Evolutionary conservation across 1,140 invertebrate species (phyloP), one percentile per base, ranked within the genome.

Genomic region (Pseudoatta argentina): DNA sequence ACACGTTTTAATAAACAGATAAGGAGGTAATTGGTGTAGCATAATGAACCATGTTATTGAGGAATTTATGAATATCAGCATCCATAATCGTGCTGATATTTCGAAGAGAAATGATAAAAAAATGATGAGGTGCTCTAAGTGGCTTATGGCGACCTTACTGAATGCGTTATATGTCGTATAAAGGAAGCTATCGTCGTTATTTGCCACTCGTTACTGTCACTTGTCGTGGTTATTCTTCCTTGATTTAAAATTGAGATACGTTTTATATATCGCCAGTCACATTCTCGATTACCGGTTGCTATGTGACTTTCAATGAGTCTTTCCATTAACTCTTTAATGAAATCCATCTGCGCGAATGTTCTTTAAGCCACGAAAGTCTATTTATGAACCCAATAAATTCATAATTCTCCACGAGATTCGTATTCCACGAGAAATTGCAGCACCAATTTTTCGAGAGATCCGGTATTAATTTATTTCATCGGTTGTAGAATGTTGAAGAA

Each of bases 171-270:
- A 66, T 24, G 16, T 53, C 51, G 53, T 39, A n/a, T n/a, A 34
- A 81, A 21, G 24, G 30, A 69, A 71, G 24, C 5, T 27, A 69
- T 82, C 21, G 51, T 59, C 53, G 59, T 78, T 21, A 66, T 24
- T 51, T 61, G 66, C 24, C 24, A 48, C 30, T n/a, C 61, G 30
- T 81, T 53, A 8, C 51, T 81, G 30, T 81, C 51, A 21, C 61
- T 69, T 51, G 34, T 16, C n/a, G 30, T 34, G 14, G 53, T n/a
- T 72, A 72, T 72, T 30, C 61, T 61, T 82, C 14, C 39, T 21
- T 18, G 48, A 73, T 82, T 73, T 59, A 59, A 82, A 63, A 82
- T 82, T 30, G 67, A 82, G 18, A 72, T 72, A 48, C 39, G 30
- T 59, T 18, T 16, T 18, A 12, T 57, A 12, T 44, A 48, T 71